Percentiles rank a stretch among this genome's conserved stretches.
Conservation (phyloP, 1,140 invertebrate species). For the Drosophila equinoxialis region DNA sequence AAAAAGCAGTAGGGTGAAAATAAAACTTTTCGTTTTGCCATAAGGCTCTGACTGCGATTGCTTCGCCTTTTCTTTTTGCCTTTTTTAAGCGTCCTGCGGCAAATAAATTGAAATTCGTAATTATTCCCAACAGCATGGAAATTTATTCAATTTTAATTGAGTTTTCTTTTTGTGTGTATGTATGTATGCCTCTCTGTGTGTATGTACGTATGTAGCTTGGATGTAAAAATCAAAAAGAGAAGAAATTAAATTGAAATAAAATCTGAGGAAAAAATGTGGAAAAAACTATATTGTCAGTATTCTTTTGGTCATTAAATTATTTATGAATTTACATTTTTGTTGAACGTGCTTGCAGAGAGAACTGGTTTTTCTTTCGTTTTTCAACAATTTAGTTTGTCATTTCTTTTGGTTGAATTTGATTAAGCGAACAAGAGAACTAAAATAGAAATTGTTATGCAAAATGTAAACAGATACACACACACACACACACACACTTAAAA, state of each 20-base stretch:
- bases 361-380: background rate
- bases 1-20: background rate
- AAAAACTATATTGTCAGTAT: slow-evolving; percentile 8
- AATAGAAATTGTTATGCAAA: slow-evolving; percentile 12
- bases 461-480: background rate
- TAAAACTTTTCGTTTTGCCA: slow-evolving; percentile 13
- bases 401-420: slow-evolving; percentile 12
- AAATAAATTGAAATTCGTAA: slow-evolving; percentile 82
- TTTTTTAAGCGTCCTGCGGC: slow-evolving; percentile 70
- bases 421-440: slow-evolving; percentile 2
- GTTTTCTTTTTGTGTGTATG: slow-evolving; percentile 71
- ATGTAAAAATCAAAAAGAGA: slow-evolving; percentile 41
- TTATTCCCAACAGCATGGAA: slow-evolving; percentile 78
- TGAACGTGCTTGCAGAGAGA: slow-evolving; percentile 2
- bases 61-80: slow-evolving; percentile 45
- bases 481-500: background rate
- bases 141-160: slow-evolving; percentile 82
- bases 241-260: slow-evolving; percentile 69
- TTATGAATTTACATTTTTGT: slow-evolving; percentile 21
- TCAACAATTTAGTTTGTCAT: background rate
- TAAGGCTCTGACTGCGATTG: slow-evolving; percentile 13
- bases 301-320: slow-evolving; percentile 3
- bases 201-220: slow-evolving; percentile 8
- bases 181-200: slow-evolving; percentile 31
- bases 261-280: slow-evolving; percentile 54